phyloP scores from a whole-genome alignment of 1,140 invertebrate genomes.

The Cyclina sinensis region DNA sequence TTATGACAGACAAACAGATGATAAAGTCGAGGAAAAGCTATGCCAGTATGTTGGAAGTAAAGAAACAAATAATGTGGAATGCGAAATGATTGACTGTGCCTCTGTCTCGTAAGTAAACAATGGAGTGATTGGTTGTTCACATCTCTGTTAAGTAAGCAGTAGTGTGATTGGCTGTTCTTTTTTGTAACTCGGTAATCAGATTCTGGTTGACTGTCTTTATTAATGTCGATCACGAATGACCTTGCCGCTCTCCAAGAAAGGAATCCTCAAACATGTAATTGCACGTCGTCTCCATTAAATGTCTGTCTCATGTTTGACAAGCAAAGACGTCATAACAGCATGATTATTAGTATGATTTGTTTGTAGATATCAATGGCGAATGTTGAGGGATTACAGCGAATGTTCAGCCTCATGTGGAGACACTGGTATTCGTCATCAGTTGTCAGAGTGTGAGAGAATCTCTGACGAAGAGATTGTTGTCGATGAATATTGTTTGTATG shows the following conservation, averaged over 20 bases:
- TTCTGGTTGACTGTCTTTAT: too few species aligned
- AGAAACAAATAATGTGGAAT: conserved; percentile 65
- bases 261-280: too few species aligned
- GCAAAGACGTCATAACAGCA: too few species aligned
- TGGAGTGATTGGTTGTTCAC: neutral
- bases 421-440: conserved; percentile 89
- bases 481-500: neutral
- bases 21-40: conserved; percentile 67
- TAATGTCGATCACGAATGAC: too few species aligned
- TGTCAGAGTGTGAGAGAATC: conserved; percentile 89
- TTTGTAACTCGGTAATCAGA: too few species aligned
- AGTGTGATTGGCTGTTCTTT: too few species aligned
- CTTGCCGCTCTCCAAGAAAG: too few species aligned
- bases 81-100: conserved; percentile 66
- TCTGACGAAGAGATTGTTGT: conserved; percentile 1
- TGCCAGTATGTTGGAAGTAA: conserved; percentile 66
- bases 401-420: conserved; percentile 90
- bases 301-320: too few species aligned
- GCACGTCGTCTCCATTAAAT: too few species aligned
- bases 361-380: conserved; percentile 87
- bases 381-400: conserved; percentile 89
- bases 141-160: too few species aligned
- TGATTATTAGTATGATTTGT: too few species aligned
- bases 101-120: conserved; percentile 52
- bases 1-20: conserved; percentile 69